These are phyloP conservation scores for Littorina saxatilis DNA, from an alignment of 1,140 invertebrate species.

Conservation along the genomic window DNA sequence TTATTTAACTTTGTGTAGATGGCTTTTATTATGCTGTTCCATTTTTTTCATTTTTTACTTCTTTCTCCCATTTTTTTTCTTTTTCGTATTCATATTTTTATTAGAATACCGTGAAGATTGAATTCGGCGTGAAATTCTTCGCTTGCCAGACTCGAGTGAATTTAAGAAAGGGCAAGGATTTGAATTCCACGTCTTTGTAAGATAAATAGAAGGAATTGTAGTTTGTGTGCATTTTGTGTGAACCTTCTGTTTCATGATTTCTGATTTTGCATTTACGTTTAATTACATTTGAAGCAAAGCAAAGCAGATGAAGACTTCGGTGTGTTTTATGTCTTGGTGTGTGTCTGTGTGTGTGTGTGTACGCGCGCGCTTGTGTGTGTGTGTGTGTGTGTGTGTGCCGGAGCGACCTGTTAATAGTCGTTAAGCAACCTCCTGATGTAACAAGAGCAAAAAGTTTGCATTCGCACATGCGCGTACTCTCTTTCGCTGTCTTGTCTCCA, in stretches of 20 bases:
- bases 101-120: neutral
- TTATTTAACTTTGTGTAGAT: too few relatives aligned
- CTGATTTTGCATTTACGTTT: neutral
- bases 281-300: conserved; percentile 18
- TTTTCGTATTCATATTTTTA: neutral
- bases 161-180: conserved; percentile 15
- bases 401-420: neutral
- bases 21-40: too few relatives aligned
- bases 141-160: neutral
- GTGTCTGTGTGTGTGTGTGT: neutral
- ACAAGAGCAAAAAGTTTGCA: neutral
- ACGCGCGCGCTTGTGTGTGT: neutral
- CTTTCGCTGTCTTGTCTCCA: too few relatives aligned
- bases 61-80: neutral
- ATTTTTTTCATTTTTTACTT: neutral
- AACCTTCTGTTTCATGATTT: neutral
- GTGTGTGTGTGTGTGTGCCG: neutral
- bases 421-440: neutral
- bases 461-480: neutral
- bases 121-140: conserved; percentile 23
- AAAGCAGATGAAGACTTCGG: neutral
- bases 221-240: neutral
- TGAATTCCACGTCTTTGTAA: conserved; percentile 3
- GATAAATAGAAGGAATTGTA: too few relatives aligned
- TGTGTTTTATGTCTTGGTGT: neutral